phyloP scores from a whole-genome alignment of 2,888 invertebrate species.

The Rhamphomyia laevipes region DNA sequence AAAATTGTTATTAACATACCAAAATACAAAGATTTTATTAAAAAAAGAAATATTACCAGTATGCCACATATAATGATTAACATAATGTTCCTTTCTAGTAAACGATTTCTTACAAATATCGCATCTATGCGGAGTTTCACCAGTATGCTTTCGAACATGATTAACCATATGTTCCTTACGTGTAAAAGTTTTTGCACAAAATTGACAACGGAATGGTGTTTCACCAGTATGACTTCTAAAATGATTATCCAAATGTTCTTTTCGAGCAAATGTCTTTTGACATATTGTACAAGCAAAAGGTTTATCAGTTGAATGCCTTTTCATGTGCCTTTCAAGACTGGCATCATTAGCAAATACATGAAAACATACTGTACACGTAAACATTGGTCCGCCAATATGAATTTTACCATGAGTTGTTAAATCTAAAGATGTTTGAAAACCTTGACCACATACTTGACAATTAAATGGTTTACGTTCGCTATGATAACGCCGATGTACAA shows the following conservation, averaged over 20 bases:
- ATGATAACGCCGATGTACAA: constrained; percentile 77
- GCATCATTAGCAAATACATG: constrained; percentile 63
- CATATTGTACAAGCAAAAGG: constrained; percentile 77
- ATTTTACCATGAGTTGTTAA: constrained; percentile 73
- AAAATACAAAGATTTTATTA: too few species aligned
- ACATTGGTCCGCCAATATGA: constrained; percentile 68
- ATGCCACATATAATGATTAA: constrained; percentile 64
- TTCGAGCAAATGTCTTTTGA: constrained; percentile 75
- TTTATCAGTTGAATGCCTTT: constrained; percentile 70
- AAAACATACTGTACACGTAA: constrained; percentile 59
- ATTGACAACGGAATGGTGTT: constrained; percentile 73
- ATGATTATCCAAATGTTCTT: constrained; percentile 79
- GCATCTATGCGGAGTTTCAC: constrained; percentile 77
- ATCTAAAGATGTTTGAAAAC: constrained; percentile 68
- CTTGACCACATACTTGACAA: constrained; percentile 69
- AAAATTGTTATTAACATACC: neutral
- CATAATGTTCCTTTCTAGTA: constrained; percentile 75
- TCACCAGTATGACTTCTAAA: constrained; percentile 71
- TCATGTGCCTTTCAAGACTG: constrained; percentile 62
- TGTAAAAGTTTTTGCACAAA: constrained; percentile 76
- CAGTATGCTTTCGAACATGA: constrained; percentile 70
- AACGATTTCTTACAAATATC: constrained; percentile 78
- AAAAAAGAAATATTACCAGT: constrained; percentile 39
- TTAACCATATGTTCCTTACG: constrained; percentile 77
- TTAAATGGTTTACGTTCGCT: constrained; percentile 77